These are phyloP conservation scores for Centropyge bicolor DNA, from an alignment of 2,797 vertebrate species.

Conservation along the genomic window DNA sequence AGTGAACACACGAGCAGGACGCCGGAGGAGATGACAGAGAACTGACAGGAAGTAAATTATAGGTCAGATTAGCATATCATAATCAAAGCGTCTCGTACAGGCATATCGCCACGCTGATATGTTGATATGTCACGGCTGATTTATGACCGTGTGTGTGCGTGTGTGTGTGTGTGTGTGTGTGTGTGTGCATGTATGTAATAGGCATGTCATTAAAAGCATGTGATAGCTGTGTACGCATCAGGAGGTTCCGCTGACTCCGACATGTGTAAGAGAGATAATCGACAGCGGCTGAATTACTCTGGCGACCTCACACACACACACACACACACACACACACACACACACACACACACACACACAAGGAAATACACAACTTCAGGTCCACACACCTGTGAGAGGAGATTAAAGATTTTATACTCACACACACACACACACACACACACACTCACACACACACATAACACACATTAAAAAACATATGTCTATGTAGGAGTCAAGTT, in stretches of 20 bases:
- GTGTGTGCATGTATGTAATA: conserved; percentile 33
- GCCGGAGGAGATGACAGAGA: conserved; percentile 42
- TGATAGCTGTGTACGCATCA: conserved; percentile 45
- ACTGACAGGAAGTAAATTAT: conserved; percentile 72
- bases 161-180: conserved; percentile 12
- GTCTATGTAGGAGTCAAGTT: too few relatives aligned
- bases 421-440: not conserved
- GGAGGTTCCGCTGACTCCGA: conserved; percentile 34
- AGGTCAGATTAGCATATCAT: conserved; percentile 80
- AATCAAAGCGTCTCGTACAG: conserved; percentile 69
- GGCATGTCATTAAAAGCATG: conserved; percentile 60
- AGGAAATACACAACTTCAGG: not conserved
- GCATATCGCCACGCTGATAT: conserved; percentile 45
- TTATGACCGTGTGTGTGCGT: conserved; percentile 36
- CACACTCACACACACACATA: not conserved
- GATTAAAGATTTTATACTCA: not conserved
- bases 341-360: too few relatives aligned
- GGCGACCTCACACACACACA: conserved; percentile 1
- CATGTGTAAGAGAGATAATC: conserved; percentile 49
- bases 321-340: not conserved
- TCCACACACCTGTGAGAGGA: not conserved
- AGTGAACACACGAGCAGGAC: conserved; percentile 26
- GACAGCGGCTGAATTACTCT: conserved; percentile 30
- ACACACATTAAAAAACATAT: not conserved
- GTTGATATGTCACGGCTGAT: conserved; percentile 68